Percentiles rank a stretch among this genome's conserved stretches.
These are phyloP conservation scores for Willisornis vidua DNA, from an alignment of 2,113 vertebrate genomes.

Conservation along the genomic window DNA sequence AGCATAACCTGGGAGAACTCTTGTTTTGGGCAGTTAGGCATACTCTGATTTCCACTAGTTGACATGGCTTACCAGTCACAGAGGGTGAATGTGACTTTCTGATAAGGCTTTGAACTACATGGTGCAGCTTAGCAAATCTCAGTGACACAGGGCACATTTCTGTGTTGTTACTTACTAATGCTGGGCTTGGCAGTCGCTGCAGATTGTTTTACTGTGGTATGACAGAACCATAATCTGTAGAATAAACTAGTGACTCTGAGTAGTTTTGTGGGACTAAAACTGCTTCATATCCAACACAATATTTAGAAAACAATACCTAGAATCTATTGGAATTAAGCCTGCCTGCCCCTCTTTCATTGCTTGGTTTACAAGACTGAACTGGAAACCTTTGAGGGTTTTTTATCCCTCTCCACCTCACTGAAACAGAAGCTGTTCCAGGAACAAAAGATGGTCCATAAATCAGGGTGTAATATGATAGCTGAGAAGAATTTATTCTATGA, in stretches of 20 bases:
- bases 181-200: not conserved
- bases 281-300: not conserved
- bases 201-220: not conserved
- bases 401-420: not conserved
- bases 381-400: not conserved
- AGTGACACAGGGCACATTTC: not conserved
- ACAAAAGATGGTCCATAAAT: not conserved
- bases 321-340: not conserved
- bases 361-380: not conserved
- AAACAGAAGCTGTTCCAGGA: not conserved
- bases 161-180: not conserved
- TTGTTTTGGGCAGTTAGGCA: not conserved
- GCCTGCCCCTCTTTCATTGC: not conserved
- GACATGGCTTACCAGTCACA: not conserved
- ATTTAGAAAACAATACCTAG: not conserved
- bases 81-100: not conserved
- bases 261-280: not conserved
- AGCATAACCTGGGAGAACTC: not conserved
- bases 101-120: not conserved
- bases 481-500: not conserved
- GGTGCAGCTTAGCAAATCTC: not conserved
- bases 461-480: not conserved
- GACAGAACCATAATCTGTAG: not conserved
- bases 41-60: not conserved
- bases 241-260: not conserved